phyloP scores from a whole-genome alignment of 2,888 invertebrate species.

The Xestia ashworthii region DNA sequence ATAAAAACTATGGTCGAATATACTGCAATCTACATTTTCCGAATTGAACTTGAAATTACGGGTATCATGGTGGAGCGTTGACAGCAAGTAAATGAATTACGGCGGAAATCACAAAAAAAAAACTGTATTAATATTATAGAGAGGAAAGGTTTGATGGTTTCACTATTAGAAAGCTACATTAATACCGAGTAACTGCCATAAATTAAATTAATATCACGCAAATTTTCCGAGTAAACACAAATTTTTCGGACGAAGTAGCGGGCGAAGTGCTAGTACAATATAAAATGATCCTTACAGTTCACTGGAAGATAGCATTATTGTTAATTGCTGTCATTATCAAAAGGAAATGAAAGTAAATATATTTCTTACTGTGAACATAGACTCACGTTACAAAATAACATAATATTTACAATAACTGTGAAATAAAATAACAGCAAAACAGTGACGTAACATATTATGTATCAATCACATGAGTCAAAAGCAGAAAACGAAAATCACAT shows the following conservation, averaged over 20 bases:
- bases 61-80: neutral
- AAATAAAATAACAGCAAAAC: neutral
- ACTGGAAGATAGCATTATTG: neutral
- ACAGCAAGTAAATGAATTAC: no score
- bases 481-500: neutral
- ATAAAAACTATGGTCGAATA: neutral
- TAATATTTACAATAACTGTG: neutral
- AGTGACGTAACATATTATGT: no score
- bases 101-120: no score
- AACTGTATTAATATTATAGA: no score
- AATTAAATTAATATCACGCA: no score
- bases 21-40: neutral
- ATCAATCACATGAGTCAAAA: neutral
- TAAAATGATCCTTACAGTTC: neutral
- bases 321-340: neutral
- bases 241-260: no score
- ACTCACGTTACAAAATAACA: neutral
- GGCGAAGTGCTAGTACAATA: no score
- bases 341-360: neutral
- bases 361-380: no score
- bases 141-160: no score
- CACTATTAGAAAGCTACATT: no score
- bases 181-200: no score
- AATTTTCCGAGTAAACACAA: no score
- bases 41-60: neutral